Base-by-base conservation (phyloP, 1,140 invertebrate genomes). In the Leptinotarsa undecemlineata region DNA sequence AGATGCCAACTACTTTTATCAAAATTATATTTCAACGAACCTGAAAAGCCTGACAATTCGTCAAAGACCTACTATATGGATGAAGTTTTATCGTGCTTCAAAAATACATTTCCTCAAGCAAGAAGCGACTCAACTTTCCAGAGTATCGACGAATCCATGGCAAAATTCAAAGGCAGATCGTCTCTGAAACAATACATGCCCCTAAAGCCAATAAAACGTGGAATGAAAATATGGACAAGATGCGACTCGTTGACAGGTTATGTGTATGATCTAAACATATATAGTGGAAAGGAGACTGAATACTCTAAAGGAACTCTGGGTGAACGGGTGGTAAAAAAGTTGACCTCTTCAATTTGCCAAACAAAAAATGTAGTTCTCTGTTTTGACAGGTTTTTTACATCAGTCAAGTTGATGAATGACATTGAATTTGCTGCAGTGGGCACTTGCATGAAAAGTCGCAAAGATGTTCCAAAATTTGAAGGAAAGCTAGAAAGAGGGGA, bases 131-230 rank as follows among this genome's bases (percentile, higher is more conserved):
- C 13, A 17, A 19, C 42, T 3, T 15, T 57, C n/a, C 73, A 75
- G 23, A 71, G 72, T 20, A 81, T 85, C 68, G 74, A 78, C 71
- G 74, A 79, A 19, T 78, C 79, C 19, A 86, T 85, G 83, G 82
- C 85, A 23, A 75, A 76, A 71, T 86, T 85, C 77, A 85, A 85
- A 78, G 84, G 83, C 3, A 74, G 83, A 33, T 81, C 77, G 20
- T 67, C 48, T 47, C 64, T 85, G 21, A 85, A 84, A 64, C 84
- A 85, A 74, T 84, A 86, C 73, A 80, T 85, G 77, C 83, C 83
- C 17, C 63, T 81, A 19, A 85, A 85, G 68, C 83, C 83, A 19
- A 82, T 83, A 47, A 85, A 85, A 81, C 75, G 86, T 79, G 85
- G 84, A 17, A 82, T 84, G 64, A 86, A 85, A 80, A 74, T 85